Evolutionary conservation across 2,113 vertebrate genomes (phyloP), one percentile per base, ranked within the genome.

Genomic region (Erinaceus europaeus): DNA sequence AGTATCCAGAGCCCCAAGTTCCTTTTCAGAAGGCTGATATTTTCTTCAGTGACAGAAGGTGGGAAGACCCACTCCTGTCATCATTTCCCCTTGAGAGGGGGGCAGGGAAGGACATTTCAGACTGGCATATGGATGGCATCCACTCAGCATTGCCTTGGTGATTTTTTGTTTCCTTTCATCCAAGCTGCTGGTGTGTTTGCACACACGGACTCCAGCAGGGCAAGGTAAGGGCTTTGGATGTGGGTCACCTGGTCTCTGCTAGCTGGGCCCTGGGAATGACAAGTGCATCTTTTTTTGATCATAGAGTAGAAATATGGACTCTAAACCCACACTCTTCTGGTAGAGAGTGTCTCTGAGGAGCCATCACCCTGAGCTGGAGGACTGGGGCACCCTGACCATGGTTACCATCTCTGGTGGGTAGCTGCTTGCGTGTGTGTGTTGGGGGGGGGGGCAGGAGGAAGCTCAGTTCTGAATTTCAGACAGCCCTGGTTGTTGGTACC

Each of bases 261-360:
- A 64, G 64, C n/a, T 8, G 2, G 23, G 9, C 84, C 93, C 78
- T 64, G n/a, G 75, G 78, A 92, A 77, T 88, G 92, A 90, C 90
- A 85, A 68, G 55, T 40, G 73, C 92, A 90, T 52, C 55, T 92
- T 94, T 87, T 65, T 48, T 88, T 90, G 84, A 73, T 90, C 74
- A 71, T 73, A 79, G 65, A 76, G 75, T 88, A 44, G 86, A 84
- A 84, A 79, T 38, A 84, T 94, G 88, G 76, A 93, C 79, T 91
- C 53, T 13, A 79, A 90, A 84, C 91, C 89, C 79, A 78, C 69
- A 86, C 69, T 89, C 79, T 93, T 87, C 25, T 64, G 21, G 84
- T 86, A 89, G 62, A 94, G 79, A 94, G 48, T 77, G 71, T 81
- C 93, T 78, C 72, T 17, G 20, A 1, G 6, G 86, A 91, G 77